These are phyloP conservation scores for Pollenia labialis DNA, from an alignment of 2,888 invertebrate species.

Conservation along the genomic window DNA sequence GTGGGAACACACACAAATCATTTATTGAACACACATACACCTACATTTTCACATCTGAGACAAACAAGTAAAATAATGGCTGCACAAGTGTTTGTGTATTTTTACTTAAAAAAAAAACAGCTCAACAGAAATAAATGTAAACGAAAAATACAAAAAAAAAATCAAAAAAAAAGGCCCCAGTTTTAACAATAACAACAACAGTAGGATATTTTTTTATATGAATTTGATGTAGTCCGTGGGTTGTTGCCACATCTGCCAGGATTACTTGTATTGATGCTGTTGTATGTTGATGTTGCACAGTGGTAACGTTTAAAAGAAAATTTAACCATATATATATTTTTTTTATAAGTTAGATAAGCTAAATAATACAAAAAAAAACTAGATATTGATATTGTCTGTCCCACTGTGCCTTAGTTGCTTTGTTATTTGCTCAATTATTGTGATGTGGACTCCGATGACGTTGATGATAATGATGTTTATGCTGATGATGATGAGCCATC, in stretches of 20 bases:
- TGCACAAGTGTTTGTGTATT: slow-evolving; percentile 19
- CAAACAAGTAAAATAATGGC: slow-evolving; percentile 39
- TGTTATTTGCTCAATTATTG: slow-evolving; percentile 3
- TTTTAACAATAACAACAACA: slow-evolving; percentile 39
- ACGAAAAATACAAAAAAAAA: slow-evolving; percentile 12
- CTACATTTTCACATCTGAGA: slow-evolving; percentile 1
- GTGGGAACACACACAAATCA: slow-evolving; percentile 7
- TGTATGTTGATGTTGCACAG: slow-evolving; percentile 4
- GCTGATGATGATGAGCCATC: slow-evolving; percentile 60
- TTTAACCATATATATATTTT: no score
- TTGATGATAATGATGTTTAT: slow-evolving; percentile 38
- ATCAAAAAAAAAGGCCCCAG: slow-evolving; percentile 35
- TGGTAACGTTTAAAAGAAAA: neutral
- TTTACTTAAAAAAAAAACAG: slow-evolving; percentile 40
- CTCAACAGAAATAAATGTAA: slow-evolving; percentile 51
- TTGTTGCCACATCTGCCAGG: slow-evolving; percentile 21
- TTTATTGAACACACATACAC: neutral
- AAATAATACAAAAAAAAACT: no score
- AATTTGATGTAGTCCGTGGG: slow-evolving; percentile 17
- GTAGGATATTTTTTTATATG: slow-evolving; percentile 38
- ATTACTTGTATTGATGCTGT: neutral
- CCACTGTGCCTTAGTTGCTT: slow-evolving; percentile 31
- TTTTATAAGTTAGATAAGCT: no score
- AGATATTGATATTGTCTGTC: no score
- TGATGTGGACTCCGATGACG: slow-evolving; percentile 8